Base-by-base conservation (phyloP, 2,113 vertebrate genomes). In the Recurvirostra avosetta region DNA sequence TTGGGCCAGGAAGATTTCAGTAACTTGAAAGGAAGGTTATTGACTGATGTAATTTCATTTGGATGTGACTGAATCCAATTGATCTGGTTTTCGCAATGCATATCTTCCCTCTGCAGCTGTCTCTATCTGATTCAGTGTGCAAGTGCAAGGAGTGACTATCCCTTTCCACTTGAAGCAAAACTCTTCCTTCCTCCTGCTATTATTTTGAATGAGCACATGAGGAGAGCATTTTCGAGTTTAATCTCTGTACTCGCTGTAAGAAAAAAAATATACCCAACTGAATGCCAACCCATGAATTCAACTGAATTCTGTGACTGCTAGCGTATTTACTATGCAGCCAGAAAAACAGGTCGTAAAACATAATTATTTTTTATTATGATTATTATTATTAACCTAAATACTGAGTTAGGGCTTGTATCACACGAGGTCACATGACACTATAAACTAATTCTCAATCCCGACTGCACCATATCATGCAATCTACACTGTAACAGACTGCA, bases 1-100 rank as follows among this genome's bases (percentile, higher is more conserved):
- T 68, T 96, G 86, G 92, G 92, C 86, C 58, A 94, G 79, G 72
- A 98, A 97, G 96, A 98, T 97, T 98, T 98, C 98, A 98, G 98
- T 98, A 97, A 98, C 95, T 98, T 98, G 98, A 98, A 98, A 98
- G 97, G 98, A 96, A 96, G 95, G 74, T 96, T 98, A 99, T 93
- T 98, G 98, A 99, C 97, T 98, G 97, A 98, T 98, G 96, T 98
- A 98, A 98, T 99, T 98, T 98, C 97, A 98, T 98, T 98, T 97
- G 98, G 97, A 94, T 96, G 93, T 94, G 95, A 98, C 96, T 97
- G 97, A 92, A 96, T 95, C 86, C 79, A 89, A 99, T 96, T 98
- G 98, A 98, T 98, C 98, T 75, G 67, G 79, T 97, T 98, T 98
- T 98, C 97, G 97, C 94, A 96, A 98, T 97, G 98, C 91, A 68